Conservation (phyloP, 2,888 invertebrate species). For the Ditula angustiorana region DNA sequence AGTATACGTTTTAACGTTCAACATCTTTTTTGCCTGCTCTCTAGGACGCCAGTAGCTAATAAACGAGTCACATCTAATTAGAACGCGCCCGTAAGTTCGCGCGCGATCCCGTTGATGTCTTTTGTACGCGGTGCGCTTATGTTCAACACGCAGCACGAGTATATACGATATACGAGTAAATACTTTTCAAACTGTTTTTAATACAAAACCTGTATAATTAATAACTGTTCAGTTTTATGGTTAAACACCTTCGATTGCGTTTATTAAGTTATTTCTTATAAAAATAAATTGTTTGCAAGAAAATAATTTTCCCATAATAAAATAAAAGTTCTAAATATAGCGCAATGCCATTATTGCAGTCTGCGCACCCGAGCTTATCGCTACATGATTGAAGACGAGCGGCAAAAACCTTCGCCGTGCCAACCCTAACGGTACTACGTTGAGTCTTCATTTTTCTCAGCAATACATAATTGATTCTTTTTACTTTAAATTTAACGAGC, state of each 20-base stretch:
- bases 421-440: constrained; percentile 39
- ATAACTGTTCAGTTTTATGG: no score
- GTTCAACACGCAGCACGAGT: not conserved
- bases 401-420: constrained; percentile 38
- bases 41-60: not conserved
- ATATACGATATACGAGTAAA: no score
- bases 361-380: constrained; percentile 78
- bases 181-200: no score
- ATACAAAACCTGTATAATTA: no score
- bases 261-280: not conserved
- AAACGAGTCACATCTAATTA: constrained; percentile 1
- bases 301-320: constrained; percentile 55
- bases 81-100: constrained; percentile 11
- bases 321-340: constrained; percentile 76
- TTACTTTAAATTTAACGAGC: not conserved
- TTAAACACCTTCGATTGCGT: no score
- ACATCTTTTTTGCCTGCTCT: not conserved
- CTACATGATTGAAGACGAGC: constrained; percentile 44
- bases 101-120: constrained; percentile 51
- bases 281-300: not conserved
- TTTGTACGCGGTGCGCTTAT: constrained; percentile 41
- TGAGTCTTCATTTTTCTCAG: constrained; percentile 22
- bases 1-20: not conserved
- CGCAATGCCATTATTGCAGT: constrained; percentile 63
- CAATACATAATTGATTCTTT: constrained; percentile 20